phyloP scores from a whole-genome alignment of 2,113 vertebrate genomes.

The Scolopax mira region DNA sequence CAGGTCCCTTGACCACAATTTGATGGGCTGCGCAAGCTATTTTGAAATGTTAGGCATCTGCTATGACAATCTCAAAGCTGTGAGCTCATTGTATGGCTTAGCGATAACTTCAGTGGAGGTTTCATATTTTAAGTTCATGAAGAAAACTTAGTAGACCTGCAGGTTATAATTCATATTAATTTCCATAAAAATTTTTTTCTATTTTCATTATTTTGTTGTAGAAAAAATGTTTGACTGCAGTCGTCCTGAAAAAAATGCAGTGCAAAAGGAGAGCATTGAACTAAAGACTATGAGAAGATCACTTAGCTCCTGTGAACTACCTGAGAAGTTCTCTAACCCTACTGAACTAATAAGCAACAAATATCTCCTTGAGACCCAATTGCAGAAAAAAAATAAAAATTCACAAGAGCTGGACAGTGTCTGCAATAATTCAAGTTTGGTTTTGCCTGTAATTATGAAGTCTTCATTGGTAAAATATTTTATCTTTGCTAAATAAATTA shows the following conservation, averaged over 20 bases:
- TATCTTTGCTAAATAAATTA: background rate
- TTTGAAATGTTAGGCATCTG: background rate
- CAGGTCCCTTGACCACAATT: background rate
- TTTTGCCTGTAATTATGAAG: background rate
- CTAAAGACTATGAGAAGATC: background rate
- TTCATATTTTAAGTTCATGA: background rate
- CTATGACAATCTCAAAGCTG: background rate
- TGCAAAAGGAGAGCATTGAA: background rate
- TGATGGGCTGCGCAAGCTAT: background rate
- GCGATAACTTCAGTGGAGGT: background rate
- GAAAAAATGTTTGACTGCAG: background rate
- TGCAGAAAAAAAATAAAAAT: background rate
- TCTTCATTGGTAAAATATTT: conserved; percentile 42
- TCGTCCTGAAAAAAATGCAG: background rate
- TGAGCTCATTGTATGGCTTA: background rate
- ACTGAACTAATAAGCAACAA: background rate
- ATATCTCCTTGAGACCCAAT: background rate
- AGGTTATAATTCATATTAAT: background rate
- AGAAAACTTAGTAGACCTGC: background rate
- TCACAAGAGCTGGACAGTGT: background rate
- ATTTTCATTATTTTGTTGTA: background rate
- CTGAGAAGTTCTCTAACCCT: background rate
- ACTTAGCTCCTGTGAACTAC: background rate
- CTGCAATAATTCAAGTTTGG: background rate
- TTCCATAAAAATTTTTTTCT: background rate